phyloP scores from a whole-genome alignment of 2,797 vertebrate species.

The Pipistrellus kuhlii region DNA sequence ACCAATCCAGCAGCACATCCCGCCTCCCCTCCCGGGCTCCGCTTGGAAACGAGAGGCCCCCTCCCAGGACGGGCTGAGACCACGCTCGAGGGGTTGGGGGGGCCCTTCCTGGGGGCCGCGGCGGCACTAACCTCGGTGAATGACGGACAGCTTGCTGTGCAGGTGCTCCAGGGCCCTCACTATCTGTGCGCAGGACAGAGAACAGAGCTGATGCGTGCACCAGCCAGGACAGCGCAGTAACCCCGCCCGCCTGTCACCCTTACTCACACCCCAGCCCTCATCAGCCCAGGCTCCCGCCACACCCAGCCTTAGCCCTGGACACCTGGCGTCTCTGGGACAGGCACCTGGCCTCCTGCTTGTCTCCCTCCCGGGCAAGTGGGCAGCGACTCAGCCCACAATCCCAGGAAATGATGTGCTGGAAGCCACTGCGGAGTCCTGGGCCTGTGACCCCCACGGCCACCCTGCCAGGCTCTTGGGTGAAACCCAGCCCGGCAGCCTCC shows the following conservation, averaged over 20 bases:
- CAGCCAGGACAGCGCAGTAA: neutral
- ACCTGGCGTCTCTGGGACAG: neutral
- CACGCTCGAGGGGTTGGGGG: accelerated
- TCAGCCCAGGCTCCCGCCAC: neutral
- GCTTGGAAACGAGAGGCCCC: neutral
- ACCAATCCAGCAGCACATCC: neutral
- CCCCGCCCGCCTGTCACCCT: neutral
- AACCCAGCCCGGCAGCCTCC: neutral
- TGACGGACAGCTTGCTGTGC: constrained; percentile 91
- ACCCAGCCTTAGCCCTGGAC: neutral
- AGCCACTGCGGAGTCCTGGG: neutral
- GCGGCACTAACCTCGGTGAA: constrained; percentile 86
- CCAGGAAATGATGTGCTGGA: neutral
- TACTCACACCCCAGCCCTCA: neutral
- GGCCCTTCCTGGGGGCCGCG: accelerated
- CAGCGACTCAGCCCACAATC: neutral
- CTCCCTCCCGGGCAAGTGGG: neutral
- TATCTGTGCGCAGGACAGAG: constrained; percentile 78
- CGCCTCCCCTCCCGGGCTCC: neutral
- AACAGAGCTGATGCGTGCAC: neutral
- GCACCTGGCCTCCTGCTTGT: neutral
- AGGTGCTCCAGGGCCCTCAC: constrained; percentile 90
- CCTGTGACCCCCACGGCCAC: too few species aligned
- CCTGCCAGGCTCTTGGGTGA: neutral
- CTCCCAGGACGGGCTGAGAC: accelerated